Evolutionary conservation across 2,113 vertebrate species (phyloP).

Genomic region (Prunella fulvescens): DNA sequence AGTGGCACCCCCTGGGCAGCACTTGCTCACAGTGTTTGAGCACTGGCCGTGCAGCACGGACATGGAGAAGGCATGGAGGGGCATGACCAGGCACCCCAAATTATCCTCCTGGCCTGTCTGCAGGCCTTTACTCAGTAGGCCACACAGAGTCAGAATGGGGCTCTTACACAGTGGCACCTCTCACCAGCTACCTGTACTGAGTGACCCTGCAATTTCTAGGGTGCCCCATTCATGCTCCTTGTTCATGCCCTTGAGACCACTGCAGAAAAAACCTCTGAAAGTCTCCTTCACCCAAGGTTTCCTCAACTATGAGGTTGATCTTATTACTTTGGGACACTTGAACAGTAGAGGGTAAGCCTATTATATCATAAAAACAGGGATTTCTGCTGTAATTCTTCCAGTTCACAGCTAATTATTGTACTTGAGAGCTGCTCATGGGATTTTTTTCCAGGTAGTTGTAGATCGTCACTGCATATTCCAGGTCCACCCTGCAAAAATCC

Average conservation of each 20-base stretch:
- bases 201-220: neutral
- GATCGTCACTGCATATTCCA: neutral
- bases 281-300: slow-evolving; percentile 19
- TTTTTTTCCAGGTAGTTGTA: neutral
- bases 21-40: accelerated
- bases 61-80: accelerated
- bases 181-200: neutral
- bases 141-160: neutral
- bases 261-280: neutral
- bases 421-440: neutral
- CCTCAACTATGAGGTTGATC: neutral
- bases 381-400: slow-evolving; percentile 3
- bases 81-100: accelerated
- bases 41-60: accelerated
- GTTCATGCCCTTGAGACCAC: neutral
- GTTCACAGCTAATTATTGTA: neutral
- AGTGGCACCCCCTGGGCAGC: accelerated
- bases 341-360: neutral
- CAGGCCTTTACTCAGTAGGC: neutral
- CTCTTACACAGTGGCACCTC: neutral
- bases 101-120: neutral
- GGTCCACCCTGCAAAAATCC: neutral
- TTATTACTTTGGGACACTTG: neutral
- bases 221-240: neutral
- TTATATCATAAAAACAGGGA: neutral